Evolutionary conservation across 2,113 vertebrate species (phyloP).

Genomic region (Melanerpes aurifrons): DNA sequence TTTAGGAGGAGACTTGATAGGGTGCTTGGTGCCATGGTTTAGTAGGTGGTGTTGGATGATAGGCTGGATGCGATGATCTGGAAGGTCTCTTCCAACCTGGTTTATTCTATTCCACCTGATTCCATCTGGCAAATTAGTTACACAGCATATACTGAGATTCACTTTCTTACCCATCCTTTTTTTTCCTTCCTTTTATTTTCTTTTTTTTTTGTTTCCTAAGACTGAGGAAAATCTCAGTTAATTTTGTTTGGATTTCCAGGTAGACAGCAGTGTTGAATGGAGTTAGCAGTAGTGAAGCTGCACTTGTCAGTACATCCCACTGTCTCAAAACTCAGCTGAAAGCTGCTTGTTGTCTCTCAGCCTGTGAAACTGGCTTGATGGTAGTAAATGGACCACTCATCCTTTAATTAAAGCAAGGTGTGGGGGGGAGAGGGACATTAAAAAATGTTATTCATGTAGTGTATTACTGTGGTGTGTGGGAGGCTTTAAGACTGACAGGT

Average conservation of each 20-base stretch:
- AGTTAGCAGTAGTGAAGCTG: not conserved
- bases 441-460: not conserved
- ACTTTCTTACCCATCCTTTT: not conserved
- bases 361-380: not conserved
- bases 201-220: not conserved
- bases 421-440: not conserved
- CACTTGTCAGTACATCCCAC: not conserved
- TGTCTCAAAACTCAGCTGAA: not conserved
- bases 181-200: not conserved
- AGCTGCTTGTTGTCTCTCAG: not conserved
- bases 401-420: not conserved
- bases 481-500: not conserved
- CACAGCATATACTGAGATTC: not conserved
- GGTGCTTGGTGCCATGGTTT: too few relatives aligned
- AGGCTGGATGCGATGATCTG: too few relatives aligned
- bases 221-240: not conserved
- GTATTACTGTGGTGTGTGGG: not conserved
- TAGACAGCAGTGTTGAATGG: not conserved
- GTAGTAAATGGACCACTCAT: not conserved
- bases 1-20: too few relatives aligned
- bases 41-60: too few relatives aligned
- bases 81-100: too few relatives aligned
- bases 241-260: not conserved
- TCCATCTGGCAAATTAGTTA: not conserved
- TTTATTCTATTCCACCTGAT: not conserved